Base-by-base conservation (phyloP, 2,113 vertebrate genomes). In the Myrmecophaga tridactyla region DNA sequence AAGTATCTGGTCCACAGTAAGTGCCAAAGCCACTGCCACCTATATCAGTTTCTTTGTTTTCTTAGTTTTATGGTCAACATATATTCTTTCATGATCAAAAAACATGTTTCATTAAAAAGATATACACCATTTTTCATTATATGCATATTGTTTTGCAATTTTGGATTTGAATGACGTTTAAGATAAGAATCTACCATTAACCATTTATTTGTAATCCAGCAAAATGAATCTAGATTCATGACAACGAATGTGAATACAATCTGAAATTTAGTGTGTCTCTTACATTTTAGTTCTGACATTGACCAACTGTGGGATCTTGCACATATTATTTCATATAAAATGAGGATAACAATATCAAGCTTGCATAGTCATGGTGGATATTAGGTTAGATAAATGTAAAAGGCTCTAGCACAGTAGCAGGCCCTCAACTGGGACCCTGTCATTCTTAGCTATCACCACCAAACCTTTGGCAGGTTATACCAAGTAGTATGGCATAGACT, bases 281-380 rank as follows among this genome's bases (percentile, higher is more conserved):
- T 62, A 13, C 20, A 56, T 83, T 78, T 3, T 36, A 87, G 87
- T 94, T 95, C 21, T 94, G n/a, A 43, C 12, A 56, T 5, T 53
- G 43, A 60, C 13, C 18, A 67, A 14, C 27, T 93, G 2, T 70
- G 34, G 12, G 5, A 15, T 10, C 60, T 31, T 80, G 41, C 51
- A 60, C 36, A 58, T 85, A 2, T 56, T 93, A 84, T 65, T 75
- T 93, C 80, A 34, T 62, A 21, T n/a, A 91, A 93, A 89, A 93
- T 81, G 31, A 91, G 25, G n/a, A 83, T 89, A 63, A 58, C 63
- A 89, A 92, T 41, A 70, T 31, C 1, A 0, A 93, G 29, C 2
- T 81, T 62, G 3, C n/a, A 63, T 58, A 21, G n/a, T 81, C 46
- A 17, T 51, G 2, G 51, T 77, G 27, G 6, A 65, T 36, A 81